Conservation (phyloP, 2,797 vertebrate genomes). For the Sphenopsis melanotis region DNA sequence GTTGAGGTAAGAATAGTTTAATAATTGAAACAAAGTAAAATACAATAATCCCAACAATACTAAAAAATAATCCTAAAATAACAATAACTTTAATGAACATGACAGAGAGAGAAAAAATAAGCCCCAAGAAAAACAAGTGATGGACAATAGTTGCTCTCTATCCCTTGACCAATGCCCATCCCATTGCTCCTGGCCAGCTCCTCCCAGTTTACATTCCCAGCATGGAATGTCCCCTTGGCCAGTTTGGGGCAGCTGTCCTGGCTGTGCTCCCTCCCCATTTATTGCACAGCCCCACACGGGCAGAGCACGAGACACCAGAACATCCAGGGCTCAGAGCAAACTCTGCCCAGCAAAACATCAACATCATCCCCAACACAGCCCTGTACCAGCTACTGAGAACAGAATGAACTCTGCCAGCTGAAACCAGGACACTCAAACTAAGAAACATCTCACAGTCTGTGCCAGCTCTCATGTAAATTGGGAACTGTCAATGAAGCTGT, state of each 20-base stretch:
- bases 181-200: not conserved
- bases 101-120: not conserved
- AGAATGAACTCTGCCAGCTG: not conserved
- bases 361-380: not conserved
- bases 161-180: not conserved
- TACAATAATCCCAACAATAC: not conserved
- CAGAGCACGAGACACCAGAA: not conserved
- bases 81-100: not conserved
- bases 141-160: not conserved
- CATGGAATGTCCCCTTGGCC: not conserved
- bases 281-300: accelerated
- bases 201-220: not conserved
- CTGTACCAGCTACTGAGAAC: not conserved
- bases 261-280: not conserved
- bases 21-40: not conserved
- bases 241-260: not conserved
- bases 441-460: not conserved
- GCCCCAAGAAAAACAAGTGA: not conserved
- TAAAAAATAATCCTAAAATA: not conserved
- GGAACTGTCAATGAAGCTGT: not conserved
- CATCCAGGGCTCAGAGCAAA: not conserved
- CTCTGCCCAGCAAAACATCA: not conserved
- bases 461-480: not conserved
- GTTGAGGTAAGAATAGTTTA: not conserved
- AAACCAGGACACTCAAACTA: not conserved